Base-by-base conservation (phyloP, 2,797 vertebrate genomes). In the Eutrigla gurnardus region DNA sequence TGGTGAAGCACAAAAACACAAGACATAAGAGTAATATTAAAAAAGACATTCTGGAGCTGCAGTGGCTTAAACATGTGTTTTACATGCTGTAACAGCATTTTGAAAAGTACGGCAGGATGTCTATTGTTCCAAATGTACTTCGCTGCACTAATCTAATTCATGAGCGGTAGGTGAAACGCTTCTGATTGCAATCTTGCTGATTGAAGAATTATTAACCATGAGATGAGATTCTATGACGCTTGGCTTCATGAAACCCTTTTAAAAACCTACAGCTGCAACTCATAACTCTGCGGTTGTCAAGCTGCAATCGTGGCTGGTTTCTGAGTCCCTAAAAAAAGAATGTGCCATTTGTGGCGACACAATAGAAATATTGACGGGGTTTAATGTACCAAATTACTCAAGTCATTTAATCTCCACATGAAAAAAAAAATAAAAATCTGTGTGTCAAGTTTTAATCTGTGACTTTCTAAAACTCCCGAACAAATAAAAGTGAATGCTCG, bases 131-230 rank as follows among this genome's bases (percentile, higher is more conserved):
- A 17, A 37, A 64, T 49, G 3, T 59, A 49, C 18, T 47, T 5
- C 0, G 8, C 25, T 39, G 25, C 13, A 60, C 18, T 13, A 25
- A 40, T 18, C 25, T 17, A 32, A 45, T 60, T 47, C 49, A 47
- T 25, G 3, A 42, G 49, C 18, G 4, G 25, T 25, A 33, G 14
- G 3, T 47, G n/a, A 54, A 69, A 52, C 9, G 5, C 3, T 11
- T n/a, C 42, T 60, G 37, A 67, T 68, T 59, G 10, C 25, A 39
- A 37, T 70, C 57, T 60, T 4, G 12, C n/a, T 45, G 58, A 57
- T 1, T 58, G 18, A 59, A 67, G 57, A 53, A 71, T 58, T 40
- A 66, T 47, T 61, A 65, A 73, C 33, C 36, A 49, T n/a, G 11
- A 62, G 49, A 70, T 65, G 32, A 71, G 43, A 61, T 52, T 66